phyloP scores from a whole-genome alignment of 2,113 vertebrate genomes.

The Otocyon megalotis region DNA sequence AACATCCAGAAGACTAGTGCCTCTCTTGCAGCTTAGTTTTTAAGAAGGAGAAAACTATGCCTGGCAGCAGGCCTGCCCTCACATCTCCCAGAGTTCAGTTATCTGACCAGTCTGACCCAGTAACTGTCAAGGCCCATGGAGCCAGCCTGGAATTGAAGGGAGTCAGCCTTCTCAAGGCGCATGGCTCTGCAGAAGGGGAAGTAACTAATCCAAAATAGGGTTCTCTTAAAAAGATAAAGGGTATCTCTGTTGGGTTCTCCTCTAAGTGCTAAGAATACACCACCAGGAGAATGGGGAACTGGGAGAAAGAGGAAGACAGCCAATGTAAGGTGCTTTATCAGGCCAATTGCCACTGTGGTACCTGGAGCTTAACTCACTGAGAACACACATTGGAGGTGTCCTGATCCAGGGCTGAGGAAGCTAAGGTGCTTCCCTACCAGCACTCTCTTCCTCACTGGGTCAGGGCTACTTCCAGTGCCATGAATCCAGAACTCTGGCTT shows the following conservation, averaged over 20 bases:
- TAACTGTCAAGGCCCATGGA: too few species aligned
- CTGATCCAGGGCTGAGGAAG: neutral
- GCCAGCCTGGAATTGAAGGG: neutral
- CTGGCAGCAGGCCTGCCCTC: neutral
- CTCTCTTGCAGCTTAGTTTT: neutral
- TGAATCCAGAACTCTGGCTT: neutral
- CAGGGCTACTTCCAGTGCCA: neutral
- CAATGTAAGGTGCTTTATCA: neutral
- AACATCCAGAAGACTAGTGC: neutral
- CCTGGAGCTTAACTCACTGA: neutral
- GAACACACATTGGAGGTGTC: accelerated
- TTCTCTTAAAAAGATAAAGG: neutral
- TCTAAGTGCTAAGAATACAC: neutral
- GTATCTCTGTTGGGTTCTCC: neutral
- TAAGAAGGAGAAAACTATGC: neutral
- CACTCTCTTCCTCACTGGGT: accelerated
- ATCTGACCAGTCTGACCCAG: neutral
- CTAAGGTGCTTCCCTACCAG: neutral
- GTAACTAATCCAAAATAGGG: too few species aligned
- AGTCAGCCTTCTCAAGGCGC: neutral
- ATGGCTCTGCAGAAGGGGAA: neutral
- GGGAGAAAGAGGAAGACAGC: neutral
- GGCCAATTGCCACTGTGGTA: too few species aligned
- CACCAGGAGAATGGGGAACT: neutral
- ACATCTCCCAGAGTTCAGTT: accelerated